phyloP scores from a whole-genome alignment of 2,113 vertebrate species.

The Lepisosteus oculatus region DNA sequence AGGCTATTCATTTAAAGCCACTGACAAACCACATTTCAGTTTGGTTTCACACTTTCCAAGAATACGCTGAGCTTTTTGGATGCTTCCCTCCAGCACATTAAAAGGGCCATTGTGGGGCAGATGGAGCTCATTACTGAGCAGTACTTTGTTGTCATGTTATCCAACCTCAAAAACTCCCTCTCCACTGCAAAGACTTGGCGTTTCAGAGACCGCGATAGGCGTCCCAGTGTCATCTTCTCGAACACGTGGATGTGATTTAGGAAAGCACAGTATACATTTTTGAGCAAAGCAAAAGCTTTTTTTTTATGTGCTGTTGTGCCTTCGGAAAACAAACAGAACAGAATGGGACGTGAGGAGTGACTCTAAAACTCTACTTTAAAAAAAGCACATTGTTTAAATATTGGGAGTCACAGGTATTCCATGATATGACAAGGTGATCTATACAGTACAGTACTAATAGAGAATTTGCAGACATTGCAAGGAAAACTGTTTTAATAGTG shows the following conservation, averaged over 20 bases:
- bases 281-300: conserved; percentile 41
- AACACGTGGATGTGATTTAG: conserved; percentile 51
- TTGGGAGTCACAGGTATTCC: too few species aligned
- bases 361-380: too few species aligned
- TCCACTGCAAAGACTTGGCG: conserved; percentile 57
- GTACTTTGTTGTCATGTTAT: conserved; percentile 53
- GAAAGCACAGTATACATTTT: conserved; percentile 41
- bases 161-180: conserved; percentile 28
- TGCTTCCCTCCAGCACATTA: conserved; percentile 34
- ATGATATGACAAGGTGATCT: too few species aligned
- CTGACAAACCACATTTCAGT: conserved; percentile 26
- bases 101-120: conserved; percentile 39
- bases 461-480: too few species aligned
- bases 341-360: too few species aligned
- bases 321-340: too few species aligned
- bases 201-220: conserved; percentile 56
- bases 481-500: too few species aligned
- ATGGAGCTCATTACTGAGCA: conserved; percentile 53
- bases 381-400: too few species aligned
- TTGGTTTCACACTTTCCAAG: conserved; percentile 39
- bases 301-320: conserved; percentile 22
- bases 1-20: neutral
- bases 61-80: conserved; percentile 55
- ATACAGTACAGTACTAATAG: too few species aligned
- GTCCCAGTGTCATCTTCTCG: conserved; percentile 28